These are phyloP conservation scores for Rhinopomastus cyanomelas DNA, from an alignment of 2,113 vertebrate species.

Conservation along the genomic window DNA sequence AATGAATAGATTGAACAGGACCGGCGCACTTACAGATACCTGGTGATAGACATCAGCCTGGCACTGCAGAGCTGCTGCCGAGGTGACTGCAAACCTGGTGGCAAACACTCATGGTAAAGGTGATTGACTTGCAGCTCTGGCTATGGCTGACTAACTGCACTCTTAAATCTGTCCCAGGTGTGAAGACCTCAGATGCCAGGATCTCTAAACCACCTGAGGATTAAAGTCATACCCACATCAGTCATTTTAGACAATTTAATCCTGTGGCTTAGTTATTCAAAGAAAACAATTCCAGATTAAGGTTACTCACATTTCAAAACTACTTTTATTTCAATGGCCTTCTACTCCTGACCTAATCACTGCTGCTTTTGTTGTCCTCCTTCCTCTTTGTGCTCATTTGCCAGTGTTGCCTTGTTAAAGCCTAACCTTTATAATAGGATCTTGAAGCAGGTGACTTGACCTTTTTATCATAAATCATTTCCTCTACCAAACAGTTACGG, in stretches of 20 bases:
- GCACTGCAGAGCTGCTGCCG: accelerated
- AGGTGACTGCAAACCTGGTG: accelerated
- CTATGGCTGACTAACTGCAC: accelerated
- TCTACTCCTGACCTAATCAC: background rate
- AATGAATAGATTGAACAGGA: no score
- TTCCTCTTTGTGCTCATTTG: background rate
- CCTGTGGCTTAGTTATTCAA: background rate
- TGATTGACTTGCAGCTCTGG: accelerated
- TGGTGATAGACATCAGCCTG: background rate
- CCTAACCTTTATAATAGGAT: background rate
- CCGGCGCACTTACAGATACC: background rate
- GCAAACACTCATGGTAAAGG: accelerated
- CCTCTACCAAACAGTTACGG: background rate
- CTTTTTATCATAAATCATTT: background rate
- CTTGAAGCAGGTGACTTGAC: background rate
- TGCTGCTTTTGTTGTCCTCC: background rate
- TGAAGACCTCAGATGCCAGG: background rate
- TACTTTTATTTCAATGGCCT: background rate
- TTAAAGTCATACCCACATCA: background rate
- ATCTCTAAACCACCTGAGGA: background rate
- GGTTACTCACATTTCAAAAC: background rate
- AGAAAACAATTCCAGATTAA: background rate
- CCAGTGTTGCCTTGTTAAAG: background rate
- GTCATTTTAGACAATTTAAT: background rate
- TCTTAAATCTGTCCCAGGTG: background rate